phyloP scores from a whole-genome alignment of 30 jellyfish, hydroid and myxozoan genomes.

The Chrysaora quinquecirrha region DNA sequence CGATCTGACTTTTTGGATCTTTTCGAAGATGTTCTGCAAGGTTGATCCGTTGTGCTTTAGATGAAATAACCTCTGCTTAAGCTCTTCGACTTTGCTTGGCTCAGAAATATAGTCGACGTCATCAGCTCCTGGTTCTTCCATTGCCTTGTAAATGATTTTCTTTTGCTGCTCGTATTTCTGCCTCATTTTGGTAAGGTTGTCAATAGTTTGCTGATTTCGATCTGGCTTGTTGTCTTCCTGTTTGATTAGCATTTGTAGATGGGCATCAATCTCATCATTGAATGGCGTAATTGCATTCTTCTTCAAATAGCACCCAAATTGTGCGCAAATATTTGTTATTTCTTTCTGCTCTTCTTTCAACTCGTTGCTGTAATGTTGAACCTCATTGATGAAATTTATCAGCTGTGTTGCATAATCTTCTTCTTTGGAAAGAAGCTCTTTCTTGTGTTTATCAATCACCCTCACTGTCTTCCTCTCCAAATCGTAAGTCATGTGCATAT shows the following conservation, averaged over 20 bases:
- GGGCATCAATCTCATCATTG: slow-evolving; percentile 68
- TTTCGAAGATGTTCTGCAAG: slow-evolving; percentile 11
- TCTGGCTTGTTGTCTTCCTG: slow-evolving; percentile 39
- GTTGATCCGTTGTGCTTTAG: slow-evolving; percentile 52
- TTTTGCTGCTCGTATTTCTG: slow-evolving; percentile 40
- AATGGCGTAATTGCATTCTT: slow-evolving; percentile 66
- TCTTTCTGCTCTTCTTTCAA: slow-evolving; percentile 24
- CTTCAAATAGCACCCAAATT: slow-evolving; percentile 68
- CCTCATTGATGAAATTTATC: slow-evolving; percentile 3
- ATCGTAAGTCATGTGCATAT: slow-evolving; percentile 66
- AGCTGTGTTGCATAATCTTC: slow-evolving; percentile 11
- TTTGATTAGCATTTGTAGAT: slow-evolving; percentile 49
- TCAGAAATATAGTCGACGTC: slow-evolving; percentile 32
- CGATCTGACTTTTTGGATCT: slow-evolving; percentile 17
- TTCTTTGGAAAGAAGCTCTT: slow-evolving; percentile 7
- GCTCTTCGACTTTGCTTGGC: slow-evolving; percentile 53
- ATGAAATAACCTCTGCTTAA: slow-evolving; percentile 35
- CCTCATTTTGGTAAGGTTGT: slow-evolving; percentile 25
- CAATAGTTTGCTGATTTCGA: slow-evolving; percentile 18
- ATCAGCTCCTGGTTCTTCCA: slow-evolving; percentile 27
- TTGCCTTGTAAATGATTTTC: slow-evolving; percentile 39
- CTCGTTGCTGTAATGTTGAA: slow-evolving; percentile 20
- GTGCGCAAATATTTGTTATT: slow-evolving; percentile 64
- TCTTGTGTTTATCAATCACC: slow-evolving; percentile 29
- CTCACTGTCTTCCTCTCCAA: slow-evolving; percentile 26